Percentiles rank a stretch among this genome's conserved stretches.
phyloP scores from a whole-genome alignment of 2,888 invertebrate genomes.

The Drosophila fulvimacula region DNA sequence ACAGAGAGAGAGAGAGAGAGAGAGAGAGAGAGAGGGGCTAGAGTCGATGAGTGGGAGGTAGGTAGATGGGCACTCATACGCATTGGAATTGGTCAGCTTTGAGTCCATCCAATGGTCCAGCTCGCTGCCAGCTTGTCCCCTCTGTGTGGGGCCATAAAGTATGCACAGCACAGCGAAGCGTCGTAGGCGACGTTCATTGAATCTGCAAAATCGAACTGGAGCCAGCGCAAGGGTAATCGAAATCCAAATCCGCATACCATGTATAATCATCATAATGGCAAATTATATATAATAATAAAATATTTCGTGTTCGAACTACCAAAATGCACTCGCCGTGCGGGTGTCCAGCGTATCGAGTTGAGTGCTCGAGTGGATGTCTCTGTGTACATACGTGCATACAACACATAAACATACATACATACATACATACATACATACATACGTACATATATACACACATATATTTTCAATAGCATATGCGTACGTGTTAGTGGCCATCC shows the following conservation, averaged over 20 bases:
- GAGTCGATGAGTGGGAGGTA: background rate
- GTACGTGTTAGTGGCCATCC: constrained; percentile 67
- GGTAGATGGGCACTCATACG: background rate
- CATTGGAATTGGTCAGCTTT: constrained; percentile 16
- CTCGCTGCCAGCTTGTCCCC: constrained; percentile 13
- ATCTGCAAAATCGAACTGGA: constrained; percentile 17
- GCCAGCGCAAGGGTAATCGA: constrained; percentile 11
- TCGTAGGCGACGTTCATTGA: constrained; percentile 35
- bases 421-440: background rate
- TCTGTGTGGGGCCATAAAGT: constrained; percentile 73
- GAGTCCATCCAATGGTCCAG: constrained; percentile 2
- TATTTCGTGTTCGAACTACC: constrained; percentile 79
- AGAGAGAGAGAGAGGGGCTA: no score
- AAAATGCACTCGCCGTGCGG: constrained; percentile 34
- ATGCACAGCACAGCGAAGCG: constrained; percentile 65
- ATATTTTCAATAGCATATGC: constrained; percentile 56
- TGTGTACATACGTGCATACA: background rate
- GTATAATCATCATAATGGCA: constrained; percentile 81
- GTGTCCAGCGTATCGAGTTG: constrained; percentile 8
- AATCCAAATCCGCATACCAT: constrained; percentile 45
- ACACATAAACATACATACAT: no score
- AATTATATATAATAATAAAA: constrained; percentile 82
- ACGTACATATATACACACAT: background rate
- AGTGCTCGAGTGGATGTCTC: constrained; percentile 15
- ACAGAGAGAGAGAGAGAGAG: background rate